A percentile compares a stretch with the other conserved stretches of the same genome.
Evolutionary conservation across 2,797 vertebrate species (phyloP).

Genomic region (Anolis apletophallus): DNA sequence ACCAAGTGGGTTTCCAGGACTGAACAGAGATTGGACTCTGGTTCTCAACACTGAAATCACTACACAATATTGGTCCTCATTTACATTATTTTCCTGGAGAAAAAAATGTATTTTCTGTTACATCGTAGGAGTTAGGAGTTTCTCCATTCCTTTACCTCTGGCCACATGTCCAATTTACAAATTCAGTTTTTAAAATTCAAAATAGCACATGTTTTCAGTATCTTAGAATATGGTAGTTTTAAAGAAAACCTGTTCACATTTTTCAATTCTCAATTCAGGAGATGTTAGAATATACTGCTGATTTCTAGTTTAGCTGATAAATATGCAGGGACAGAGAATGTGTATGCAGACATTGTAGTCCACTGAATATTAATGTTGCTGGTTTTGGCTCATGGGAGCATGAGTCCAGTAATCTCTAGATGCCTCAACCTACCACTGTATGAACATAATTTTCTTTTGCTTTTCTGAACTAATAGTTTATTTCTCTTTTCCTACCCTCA

Average conservation of each 20-base stretch:
- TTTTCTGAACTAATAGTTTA: neutral
- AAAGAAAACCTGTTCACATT: neutral
- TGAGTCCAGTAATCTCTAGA: too few species aligned
- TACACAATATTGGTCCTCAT: too few species aligned
- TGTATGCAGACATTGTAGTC: too few species aligned
- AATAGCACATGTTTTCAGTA: neutral
- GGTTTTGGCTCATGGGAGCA: too few species aligned
- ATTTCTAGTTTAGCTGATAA: slow-evolving; percentile 7
- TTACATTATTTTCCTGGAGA: neutral
- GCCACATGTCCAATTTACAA: neutral
- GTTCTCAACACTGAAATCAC: too few species aligned
- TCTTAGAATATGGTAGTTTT: neutral
- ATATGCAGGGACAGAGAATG: neutral
- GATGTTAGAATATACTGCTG: neutral
- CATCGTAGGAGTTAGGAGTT: neutral
- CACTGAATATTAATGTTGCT: too few species aligned
- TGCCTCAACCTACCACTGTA: too few species aligned
- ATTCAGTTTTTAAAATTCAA: slow-evolving; percentile 10
- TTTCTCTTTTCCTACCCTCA: slow-evolving; percentile 42
- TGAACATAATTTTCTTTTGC: neutral
- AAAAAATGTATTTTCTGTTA: neutral
- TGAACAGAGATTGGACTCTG: too few species aligned
- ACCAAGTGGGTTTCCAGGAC: too few species aligned
- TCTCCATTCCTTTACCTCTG: neutral
- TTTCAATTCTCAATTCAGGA: neutral